Evolutionary conservation across 2,113 vertebrate genomes (phyloP), one percentile per base, ranked within the genome.

Genomic region (Neogale vison): DNA sequence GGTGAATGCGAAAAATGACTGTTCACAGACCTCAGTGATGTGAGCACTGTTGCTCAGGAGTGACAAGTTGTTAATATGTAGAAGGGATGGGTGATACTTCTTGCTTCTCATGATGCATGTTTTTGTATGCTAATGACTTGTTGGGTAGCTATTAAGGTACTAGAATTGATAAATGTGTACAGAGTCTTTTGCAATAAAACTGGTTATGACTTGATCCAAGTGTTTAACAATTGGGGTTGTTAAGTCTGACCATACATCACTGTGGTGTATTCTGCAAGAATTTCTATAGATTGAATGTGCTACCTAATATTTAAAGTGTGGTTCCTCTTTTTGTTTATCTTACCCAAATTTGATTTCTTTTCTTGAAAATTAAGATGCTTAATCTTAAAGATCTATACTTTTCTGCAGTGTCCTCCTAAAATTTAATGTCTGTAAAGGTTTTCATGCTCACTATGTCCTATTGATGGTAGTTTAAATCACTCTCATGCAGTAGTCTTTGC

Each of bases 171-270:
- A 99, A 98, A 99, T 99, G 98, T 99, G 99, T 99, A 99, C 99
- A 99, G 99, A 98, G 99, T 99, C 98, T 99, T 99, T 99, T 99
- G 99, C 99, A 99, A 99, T 99, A 99, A 99, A 99, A 99, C 99
- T 99, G 99, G 99, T 99, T 99, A 99, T 99, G 99, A 99, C 99
- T 99, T 99, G 99, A 99, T 99, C 98, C 99, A 99, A 99, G 99
- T 98, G 99, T 99, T 99, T 98, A 99, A 98, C 98, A 99, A 98
- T 98, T 99, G 98, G 98, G 98, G 98, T 98, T 99, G 98, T 98
- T 99, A 99, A 96, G 98, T 99, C 98, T 99, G 98, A 99, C 99
- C 99, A 99, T 98, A 98, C 98, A 99, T 99, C 99, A 99, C 99
- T 99, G 98, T 99, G 99, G 42, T 42, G 6, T 20, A 12, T 74